phyloP scores from a whole-genome alignment of 2,888 invertebrate species.

The Drosophila anceps region DNA sequence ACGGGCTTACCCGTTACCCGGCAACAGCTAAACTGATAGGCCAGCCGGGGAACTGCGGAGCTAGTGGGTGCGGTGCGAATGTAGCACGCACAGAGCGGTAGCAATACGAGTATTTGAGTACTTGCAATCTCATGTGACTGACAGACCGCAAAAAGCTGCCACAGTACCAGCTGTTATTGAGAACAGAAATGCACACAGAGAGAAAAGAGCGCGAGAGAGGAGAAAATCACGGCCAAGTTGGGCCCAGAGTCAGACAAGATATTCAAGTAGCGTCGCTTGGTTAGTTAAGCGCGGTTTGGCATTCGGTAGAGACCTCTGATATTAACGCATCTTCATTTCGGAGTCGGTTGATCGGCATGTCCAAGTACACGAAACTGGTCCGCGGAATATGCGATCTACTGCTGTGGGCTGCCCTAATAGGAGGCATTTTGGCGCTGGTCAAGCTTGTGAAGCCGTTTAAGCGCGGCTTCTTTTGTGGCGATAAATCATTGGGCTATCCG shows the following conservation, averaged over 20 bases:
- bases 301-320: slow-evolving; percentile 54
- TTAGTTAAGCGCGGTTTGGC: slow-evolving; percentile 75
- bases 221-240: slow-evolving; percentile 63
- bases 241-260: slow-evolving; percentile 50
- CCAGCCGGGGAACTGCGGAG: neutral
- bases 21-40: slow-evolving; percentile 30
- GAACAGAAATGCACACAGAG: neutral
- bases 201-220: neutral
- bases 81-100: slow-evolving; percentile 47
- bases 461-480: slow-evolving; percentile 82
- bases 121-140: slow-evolving; percentile 38
- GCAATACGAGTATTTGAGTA: slow-evolving; percentile 21
- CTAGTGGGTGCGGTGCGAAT: slow-evolving; percentile 42
- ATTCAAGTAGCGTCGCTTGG: slow-evolving; percentile 46
- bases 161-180: slow-evolving; percentile 7
- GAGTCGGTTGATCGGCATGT: slow-evolving; percentile 49
- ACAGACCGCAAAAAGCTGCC: slow-evolving; percentile 66
- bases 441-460: slow-evolving; percentile 71
- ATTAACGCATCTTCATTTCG: slow-evolving; percentile 3
- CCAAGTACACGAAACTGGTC: slow-evolving; percentile 69
- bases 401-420: slow-evolving; percentile 75
- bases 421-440: slow-evolving; percentile 62
- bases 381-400: slow-evolving; percentile 79
- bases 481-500: slow-evolving; percentile 81
- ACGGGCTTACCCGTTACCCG: slow-evolving; percentile 24